Percentiles rank a stretch among this genome's conserved stretches.
These are phyloP conservation scores for Leucania comma DNA, from an alignment of 2,888 invertebrate species.

Conservation along the genomic window DNA sequence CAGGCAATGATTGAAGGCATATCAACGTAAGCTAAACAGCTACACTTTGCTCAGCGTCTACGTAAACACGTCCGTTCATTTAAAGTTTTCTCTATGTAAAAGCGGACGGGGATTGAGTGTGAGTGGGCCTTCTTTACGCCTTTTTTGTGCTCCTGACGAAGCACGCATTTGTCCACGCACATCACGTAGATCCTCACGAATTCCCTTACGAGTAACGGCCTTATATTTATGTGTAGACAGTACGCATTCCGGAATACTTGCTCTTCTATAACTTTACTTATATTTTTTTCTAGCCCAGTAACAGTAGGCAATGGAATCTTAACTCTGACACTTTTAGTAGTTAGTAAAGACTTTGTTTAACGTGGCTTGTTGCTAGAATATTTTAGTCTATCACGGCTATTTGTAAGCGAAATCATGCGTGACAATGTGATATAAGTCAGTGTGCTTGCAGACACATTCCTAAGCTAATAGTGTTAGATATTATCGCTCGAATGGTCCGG, in stretches of 20 bases:
- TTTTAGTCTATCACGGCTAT: conserved; percentile 36
- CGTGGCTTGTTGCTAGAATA: conserved; percentile 22
- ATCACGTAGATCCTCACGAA: conserved; percentile 64
- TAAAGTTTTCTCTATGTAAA: not conserved
- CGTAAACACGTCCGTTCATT: not conserved
- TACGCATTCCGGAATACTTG: conserved; percentile 61
- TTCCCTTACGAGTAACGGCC: conserved; percentile 62
- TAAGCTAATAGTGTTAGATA: conserved; percentile 39
- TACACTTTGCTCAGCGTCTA: not conserved
- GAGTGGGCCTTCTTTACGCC: conserved; percentile 37
- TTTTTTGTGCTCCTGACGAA: conserved; percentile 7
- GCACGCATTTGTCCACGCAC: conserved; percentile 50
- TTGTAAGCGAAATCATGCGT: conserved; percentile 46
- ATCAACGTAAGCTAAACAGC: conserved; percentile 1
- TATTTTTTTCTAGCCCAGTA: conserved; percentile 45
- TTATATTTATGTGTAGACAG: conserved; percentile 63
- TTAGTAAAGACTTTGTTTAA: not conserved
- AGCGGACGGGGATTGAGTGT: not conserved
- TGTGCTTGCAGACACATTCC: conserved; percentile 40
- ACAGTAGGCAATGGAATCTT: conserved; percentile 32
- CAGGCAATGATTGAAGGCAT: not conserved
- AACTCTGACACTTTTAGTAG: conserved; percentile 35
- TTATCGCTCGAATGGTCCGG: conserved; percentile 36
- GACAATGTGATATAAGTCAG: conserved; percentile 12
- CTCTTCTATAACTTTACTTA: conserved; percentile 45